A percentile compares a stretch with the other conserved stretches of the same genome.
Conservation (phyloP, 2,113 vertebrate genomes). For the Larimichthys crocea region DNA sequence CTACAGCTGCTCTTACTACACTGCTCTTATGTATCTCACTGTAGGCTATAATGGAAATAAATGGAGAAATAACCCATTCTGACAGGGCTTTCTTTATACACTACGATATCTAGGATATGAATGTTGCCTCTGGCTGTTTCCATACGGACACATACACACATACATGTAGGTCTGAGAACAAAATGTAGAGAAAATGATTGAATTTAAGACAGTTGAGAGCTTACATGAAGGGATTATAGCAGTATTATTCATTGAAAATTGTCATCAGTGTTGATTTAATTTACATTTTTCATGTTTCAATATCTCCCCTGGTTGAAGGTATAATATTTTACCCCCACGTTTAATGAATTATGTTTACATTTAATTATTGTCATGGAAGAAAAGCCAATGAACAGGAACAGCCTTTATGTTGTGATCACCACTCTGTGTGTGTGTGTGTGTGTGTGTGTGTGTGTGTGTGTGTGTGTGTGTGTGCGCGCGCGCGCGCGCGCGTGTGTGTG, state of each 20-base stretch:
- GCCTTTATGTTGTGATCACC: conserved; percentile 18
- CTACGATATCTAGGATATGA: not conserved
- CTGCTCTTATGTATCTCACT: conserved; percentile 26
- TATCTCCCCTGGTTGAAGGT: not conserved
- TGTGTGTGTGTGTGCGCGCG: conserved; percentile 25
- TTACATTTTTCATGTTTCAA: not conserved
- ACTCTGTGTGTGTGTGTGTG: no score
- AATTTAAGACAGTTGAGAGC: not conserved
- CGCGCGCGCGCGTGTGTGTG: conserved; percentile 6
- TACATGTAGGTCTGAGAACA: conserved; percentile 35
- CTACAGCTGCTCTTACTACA: conserved; percentile 55
- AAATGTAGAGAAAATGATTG: conserved; percentile 26
- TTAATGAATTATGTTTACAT: not conserved
- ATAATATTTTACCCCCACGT: not conserved
- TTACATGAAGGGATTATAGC: not conserved
- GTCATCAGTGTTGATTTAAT: not conserved
- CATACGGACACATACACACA: conserved; percentile 8
- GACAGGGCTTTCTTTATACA: not conserved
- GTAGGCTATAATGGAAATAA: conserved; percentile 6
- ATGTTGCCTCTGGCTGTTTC: conserved; percentile 23
- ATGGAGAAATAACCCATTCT: conserved; percentile 21
- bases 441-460: not conserved
- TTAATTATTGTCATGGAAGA: not conserved
- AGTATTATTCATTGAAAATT: not conserved
- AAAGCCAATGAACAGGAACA: not conserved